Evolutionary conservation across 1,140 invertebrate genomes (phyloP).

Genomic region (Ceratina australensis): DNA sequence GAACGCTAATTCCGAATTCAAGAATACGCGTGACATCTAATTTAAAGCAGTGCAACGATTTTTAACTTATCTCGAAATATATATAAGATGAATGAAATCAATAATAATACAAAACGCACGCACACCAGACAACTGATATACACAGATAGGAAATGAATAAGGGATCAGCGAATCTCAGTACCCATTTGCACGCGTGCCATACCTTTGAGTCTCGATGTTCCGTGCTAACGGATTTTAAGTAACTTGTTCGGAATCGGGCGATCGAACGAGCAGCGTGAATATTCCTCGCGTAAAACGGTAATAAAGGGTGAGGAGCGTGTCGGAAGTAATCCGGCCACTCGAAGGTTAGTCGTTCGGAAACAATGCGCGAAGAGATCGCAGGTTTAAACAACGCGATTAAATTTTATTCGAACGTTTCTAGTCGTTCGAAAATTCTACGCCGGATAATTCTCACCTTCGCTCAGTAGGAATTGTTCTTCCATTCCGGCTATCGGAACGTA

Average conservation of each 20-base stretch:
- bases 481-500: no score
- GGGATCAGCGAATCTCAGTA: no score
- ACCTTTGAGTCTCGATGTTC: slow-evolving; percentile 48
- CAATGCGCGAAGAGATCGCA: slow-evolving; percentile 7
- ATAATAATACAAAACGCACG: no score
- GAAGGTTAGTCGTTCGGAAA: slow-evolving; percentile 17
- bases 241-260: slow-evolving; percentile 51
- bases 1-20: not conserved
- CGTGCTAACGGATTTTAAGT: slow-evolving; percentile 51
- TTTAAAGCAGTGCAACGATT: not conserved
- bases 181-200: slow-evolving; percentile 30
- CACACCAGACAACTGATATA: no score
- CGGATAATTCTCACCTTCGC: not conserved
- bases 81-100: no score
- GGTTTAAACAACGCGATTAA: slow-evolving; percentile 7
- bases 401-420: not conserved
- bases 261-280: slow-evolving; percentile 31
- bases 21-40: not conserved
- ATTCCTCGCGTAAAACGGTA: slow-evolving; percentile 34
- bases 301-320: slow-evolving; percentile 31
- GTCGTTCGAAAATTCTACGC: not conserved
- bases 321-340: slow-evolving; percentile 13
- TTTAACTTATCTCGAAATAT: no score
- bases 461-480: not conserved
- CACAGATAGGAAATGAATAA: no score